Conservation (phyloP, 1,140 invertebrate genomes). For the Drosophila mojavensis region DNA sequence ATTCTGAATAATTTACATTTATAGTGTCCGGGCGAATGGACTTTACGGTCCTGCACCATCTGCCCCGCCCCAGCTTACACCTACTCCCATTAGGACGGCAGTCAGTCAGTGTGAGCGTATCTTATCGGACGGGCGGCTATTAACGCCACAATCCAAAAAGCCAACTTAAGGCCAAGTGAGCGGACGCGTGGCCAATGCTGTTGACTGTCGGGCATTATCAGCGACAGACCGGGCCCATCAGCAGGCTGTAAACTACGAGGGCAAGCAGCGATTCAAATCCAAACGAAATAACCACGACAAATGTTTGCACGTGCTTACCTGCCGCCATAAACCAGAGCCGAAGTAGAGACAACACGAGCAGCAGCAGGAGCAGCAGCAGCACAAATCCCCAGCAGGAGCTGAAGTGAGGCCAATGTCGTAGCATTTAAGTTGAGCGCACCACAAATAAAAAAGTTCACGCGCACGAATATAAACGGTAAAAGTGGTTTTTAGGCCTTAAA, state of each 20-base stretch:
- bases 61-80: not conserved
- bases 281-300: conserved; percentile 80
- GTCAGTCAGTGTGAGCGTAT: conserved; percentile 41
- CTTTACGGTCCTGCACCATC: not conserved
- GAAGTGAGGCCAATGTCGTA: conserved; percentile 43
- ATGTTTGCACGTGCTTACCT: conserved; percentile 79
- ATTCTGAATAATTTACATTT: not conserved
- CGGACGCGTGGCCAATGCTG: conserved; percentile 59
- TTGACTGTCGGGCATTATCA: conserved; percentile 66
- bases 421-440: conserved; percentile 59
- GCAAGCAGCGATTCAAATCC: conserved; percentile 70
- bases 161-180: conserved; percentile 66
- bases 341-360: conserved; percentile 8
- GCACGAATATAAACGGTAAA: conserved; percentile 75
- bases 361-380: conserved; percentile 15
- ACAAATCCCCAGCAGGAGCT: conserved; percentile 52
- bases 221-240: conserved; percentile 45
- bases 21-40: not conserved
- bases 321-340: conserved; percentile 63
- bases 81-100: conserved; percentile 30
- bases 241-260: conserved; percentile 72
- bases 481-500: conserved; percentile 82
- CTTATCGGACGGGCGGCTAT: conserved; percentile 70
- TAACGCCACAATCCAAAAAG: conserved; percentile 73
- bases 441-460: conserved; percentile 46